phyloP scores from a whole-genome alignment of 2,113 vertebrate genomes.

The Mus spicilegus region DNA sequence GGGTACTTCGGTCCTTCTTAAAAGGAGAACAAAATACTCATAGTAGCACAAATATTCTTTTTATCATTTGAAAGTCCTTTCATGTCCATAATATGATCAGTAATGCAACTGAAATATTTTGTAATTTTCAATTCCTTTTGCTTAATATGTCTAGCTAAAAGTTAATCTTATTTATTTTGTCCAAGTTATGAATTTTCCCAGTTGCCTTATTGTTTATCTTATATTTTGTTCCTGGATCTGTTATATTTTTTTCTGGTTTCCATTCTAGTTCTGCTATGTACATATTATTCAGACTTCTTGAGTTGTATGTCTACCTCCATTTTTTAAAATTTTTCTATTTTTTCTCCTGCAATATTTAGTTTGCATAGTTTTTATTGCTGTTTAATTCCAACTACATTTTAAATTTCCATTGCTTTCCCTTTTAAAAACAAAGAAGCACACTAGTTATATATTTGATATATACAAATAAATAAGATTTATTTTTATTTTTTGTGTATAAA shows the following conservation, averaged over 20 bases:
- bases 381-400: slow-evolving; percentile 26
- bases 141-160: neutral
- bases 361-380: neutral
- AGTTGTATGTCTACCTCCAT: neutral
- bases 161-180: neutral
- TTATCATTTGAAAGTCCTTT: neutral
- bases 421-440: neutral
- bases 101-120: neutral
- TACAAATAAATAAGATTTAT: neutral
- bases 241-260: neutral
- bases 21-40: too few species aligned
- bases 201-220: neutral
- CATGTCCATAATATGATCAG: neutral
- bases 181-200: neutral
- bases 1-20: neutral
- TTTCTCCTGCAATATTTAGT: neutral
- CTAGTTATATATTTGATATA: neutral
- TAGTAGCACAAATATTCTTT: neutral
- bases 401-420: neutral
- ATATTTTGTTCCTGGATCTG: neutral
- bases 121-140: neutral
- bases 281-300: neutral
- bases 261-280: neutral
- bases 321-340: neutral
- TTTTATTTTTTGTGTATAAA: too few species aligned